phyloP scores from a whole-genome alignment of 2,888 invertebrate genomes.

The Mythimna lalbum region DNA sequence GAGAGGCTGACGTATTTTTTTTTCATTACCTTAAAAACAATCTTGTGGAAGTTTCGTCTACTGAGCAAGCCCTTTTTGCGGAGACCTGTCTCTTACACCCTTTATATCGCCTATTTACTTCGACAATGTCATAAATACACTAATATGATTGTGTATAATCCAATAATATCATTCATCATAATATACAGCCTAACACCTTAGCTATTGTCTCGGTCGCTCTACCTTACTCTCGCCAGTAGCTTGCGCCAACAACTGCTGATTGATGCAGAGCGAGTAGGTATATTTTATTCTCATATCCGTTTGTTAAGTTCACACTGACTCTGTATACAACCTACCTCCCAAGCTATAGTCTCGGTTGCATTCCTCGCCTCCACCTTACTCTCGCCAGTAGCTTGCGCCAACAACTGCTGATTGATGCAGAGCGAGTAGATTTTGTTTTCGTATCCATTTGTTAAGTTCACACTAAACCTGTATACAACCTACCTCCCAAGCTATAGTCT shows the following conservation, averaged over 20 bases:
- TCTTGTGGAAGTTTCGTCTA: too few species aligned
- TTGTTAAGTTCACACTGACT: constrained; percentile 63
- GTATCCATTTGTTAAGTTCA: constrained; percentile 64
- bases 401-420: constrained; percentile 68
- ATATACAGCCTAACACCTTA: constrained; percentile 74
- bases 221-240: constrained; percentile 70
- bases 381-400: constrained; percentile 72
- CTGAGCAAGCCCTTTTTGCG: too few species aligned
- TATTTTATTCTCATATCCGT: constrained; percentile 65
- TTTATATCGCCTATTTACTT: too few species aligned
- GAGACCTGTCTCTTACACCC: too few species aligned
- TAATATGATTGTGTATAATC: too few species aligned
- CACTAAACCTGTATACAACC: constrained; percentile 19
- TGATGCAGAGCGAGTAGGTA: constrained; percentile 71
- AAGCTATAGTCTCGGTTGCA: constrained; percentile 73
- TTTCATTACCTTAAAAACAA: too few species aligned
- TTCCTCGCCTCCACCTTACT: constrained; percentile 74
- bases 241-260: constrained; percentile 71
- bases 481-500: constrained; percentile 79
- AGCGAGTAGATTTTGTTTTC: constrained; percentile 68
- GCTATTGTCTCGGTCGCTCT: constrained; percentile 73
- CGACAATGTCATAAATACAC: too few species aligned
- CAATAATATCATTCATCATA: too few species aligned
- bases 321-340: constrained; percentile 70
- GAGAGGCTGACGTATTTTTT: too few species aligned